Evolutionary conservation across 2,888 invertebrate species (phyloP).

Genomic region (Odontothrips loti): DNA sequence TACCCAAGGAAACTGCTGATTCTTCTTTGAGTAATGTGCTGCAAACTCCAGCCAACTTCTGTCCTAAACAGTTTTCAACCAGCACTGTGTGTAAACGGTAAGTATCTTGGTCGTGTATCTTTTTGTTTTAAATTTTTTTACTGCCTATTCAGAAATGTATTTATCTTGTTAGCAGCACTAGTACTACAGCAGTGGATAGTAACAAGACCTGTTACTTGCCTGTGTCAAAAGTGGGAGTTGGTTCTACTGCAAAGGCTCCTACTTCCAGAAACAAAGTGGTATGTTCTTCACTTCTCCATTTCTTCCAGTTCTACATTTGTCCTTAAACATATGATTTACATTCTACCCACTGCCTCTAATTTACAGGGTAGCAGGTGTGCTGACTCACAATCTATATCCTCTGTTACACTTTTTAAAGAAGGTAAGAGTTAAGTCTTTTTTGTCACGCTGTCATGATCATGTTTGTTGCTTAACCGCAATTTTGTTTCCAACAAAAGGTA

Average conservation of each 20-base stretch:
- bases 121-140: neutral
- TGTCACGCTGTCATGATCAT: too few relatives aligned
- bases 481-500: too few relatives aligned
- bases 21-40: neutral
- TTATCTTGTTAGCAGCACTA: neutral
- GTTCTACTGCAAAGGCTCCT: neutral
- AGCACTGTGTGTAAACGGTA: neutral
- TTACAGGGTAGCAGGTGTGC: too few relatives aligned
- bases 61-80: neutral
- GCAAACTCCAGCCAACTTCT: neutral
- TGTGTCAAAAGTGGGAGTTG: neutral
- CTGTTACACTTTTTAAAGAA: too few relatives aligned
- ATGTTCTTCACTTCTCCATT: neutral
- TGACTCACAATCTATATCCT: too few relatives aligned
- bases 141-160: neutral
- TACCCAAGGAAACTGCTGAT: neutral
- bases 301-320: neutral
- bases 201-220: neutral
- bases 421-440: too few relatives aligned
- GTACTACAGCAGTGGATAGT: neutral
- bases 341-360: too few relatives aligned
- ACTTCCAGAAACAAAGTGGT: neutral
- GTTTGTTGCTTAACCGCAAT: too few relatives aligned
- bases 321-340: too few relatives aligned
- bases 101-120: neutral